Base-by-base conservation (phyloP, 2,888 invertebrate species). In the Drosophila multiciliata region DNA sequence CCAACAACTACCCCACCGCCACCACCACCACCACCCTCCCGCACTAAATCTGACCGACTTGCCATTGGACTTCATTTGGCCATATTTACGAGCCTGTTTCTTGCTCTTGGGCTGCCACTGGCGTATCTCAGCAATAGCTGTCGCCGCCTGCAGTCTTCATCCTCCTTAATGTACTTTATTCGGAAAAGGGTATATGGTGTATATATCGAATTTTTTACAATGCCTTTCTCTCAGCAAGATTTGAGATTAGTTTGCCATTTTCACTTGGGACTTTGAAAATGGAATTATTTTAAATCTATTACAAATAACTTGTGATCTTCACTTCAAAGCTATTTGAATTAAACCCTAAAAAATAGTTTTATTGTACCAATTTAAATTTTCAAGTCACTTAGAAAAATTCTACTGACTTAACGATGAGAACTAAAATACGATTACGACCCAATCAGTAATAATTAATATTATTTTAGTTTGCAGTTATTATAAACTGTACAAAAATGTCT, bases 61-160 rank as follows among this genome's bases (percentile, higher is more conserved):
- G 45, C 45, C 53, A 59, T 54, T 33, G 70, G 52, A 20, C 52
- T 63, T 60, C 49, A 72, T 70, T 70, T 61, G 54, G 40, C 33
- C 54, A 61, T 52, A 60, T 68, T 58, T 40, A 17, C 42, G 61
- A 17, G 50, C 50, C 55, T 57, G 38, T n/a, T 20, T 55, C 50
- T 62, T 36, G 45, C 8, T 45, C 23, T 23, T 45, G 45, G 45
- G 35, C 50, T 78, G 73, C 1, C 48, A 52, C 38, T 79, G 76
- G 65, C 64, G 59, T 57, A 52, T 42, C 38, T 58, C 36, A 60
- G 69, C 58, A 52, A 75, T 75, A 50, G 57, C 66, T 79, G 75
- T 79, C 60, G 63, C 49, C 63, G 50, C 23, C 53, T 40, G 52
- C 75, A 66, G 45, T 36, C 33, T 0, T 15, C 20, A 4, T 1